phyloP scores from a whole-genome alignment of 2,888 invertebrate species.

The Ametastegia equiseti region DNA sequence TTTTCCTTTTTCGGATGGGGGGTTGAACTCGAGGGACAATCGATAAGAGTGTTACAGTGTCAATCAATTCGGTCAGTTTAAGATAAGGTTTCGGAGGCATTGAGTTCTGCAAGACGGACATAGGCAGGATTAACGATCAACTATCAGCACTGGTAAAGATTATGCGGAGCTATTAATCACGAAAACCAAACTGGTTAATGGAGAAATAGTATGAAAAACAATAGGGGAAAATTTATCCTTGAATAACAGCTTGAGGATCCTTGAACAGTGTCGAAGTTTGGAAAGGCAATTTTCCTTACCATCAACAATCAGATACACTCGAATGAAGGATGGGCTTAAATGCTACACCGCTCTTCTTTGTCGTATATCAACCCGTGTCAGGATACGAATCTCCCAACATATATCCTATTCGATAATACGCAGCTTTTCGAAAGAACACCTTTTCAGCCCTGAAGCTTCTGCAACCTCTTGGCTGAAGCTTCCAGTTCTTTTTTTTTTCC shows the following conservation, averaged over 20 bases:
- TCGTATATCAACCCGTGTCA: slow-evolving; percentile 32
- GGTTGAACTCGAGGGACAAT: slow-evolving; percentile 43
- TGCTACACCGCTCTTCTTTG: neutral
- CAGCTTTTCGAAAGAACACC: neutral
- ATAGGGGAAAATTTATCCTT: neutral
- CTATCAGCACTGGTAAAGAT: slow-evolving; percentile 62
- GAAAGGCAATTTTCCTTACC: neutral
- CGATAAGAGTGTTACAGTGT: slow-evolving; percentile 69
- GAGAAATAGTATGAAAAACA: neutral
- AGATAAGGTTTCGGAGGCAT: slow-evolving; percentile 58
- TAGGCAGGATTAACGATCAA: slow-evolving; percentile 71
- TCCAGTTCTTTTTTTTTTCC: too few relatives aligned
- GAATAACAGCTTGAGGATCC: neutral
- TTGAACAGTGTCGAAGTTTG: neutral
- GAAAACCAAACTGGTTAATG: slow-evolving; percentile 2
- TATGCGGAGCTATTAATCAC: slow-evolving; percentile 66
- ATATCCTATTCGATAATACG: slow-evolving; percentile 1
- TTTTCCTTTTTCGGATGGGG: neutral
- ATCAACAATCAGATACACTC: neutral
- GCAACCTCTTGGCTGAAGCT: too few relatives aligned
- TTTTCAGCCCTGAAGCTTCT: too few relatives aligned
- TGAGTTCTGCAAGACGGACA: slow-evolving; percentile 64
- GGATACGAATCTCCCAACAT: slow-evolving; percentile 10
- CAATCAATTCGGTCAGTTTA: slow-evolving; percentile 68
- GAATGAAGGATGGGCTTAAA: slow-evolving; percentile 7